A percentile compares a stretch with the other conserved stretches of the same genome.
phyloP scores from a whole-genome alignment of 2,888 invertebrate genomes.

The Alloscopus bannaensis region DNA sequence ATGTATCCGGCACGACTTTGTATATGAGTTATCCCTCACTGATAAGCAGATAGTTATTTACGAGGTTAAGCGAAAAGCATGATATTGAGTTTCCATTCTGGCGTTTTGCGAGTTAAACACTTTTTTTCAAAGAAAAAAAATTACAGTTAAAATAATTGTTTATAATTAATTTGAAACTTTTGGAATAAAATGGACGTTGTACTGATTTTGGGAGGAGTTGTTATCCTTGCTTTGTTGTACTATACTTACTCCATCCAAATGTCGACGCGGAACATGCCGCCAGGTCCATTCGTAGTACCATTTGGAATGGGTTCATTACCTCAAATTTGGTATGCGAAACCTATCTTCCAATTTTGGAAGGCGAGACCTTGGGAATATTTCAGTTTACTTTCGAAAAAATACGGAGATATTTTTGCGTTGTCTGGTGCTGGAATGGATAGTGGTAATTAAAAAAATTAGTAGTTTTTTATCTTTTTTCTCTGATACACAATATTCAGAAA shows the following conservation, averaged over 20 bases:
- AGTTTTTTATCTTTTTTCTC: background rate
- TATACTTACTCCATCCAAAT: constrained; percentile 30
- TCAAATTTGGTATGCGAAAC: constrained; percentile 1
- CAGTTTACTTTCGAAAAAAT: constrained; percentile 25
- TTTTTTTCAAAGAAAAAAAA: no score
- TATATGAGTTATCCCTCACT: no score
- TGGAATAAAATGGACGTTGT: no score
- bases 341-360: background rate
- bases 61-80: no score
- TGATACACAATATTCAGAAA: background rate
- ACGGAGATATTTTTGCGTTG: constrained; percentile 27
- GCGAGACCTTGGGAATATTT: constrained; percentile 31
- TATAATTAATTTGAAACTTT: no score
- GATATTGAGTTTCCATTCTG: no score
- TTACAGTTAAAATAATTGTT: no score
- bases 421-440: constrained; percentile 16
- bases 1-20: no score
- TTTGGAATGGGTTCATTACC: constrained; percentile 30
- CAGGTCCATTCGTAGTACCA: constrained; percentile 45
- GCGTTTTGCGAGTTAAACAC: no score
- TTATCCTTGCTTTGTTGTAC: no score
- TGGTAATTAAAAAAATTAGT: constrained; percentile 22
- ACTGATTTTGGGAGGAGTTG: no score
- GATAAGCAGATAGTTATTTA: no score
- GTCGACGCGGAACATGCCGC: constrained; percentile 41